A percentile compares a stretch with the other conserved stretches of the same genome.
Conservation (phyloP, 2,797 vertebrate species). For the Coendou prehensilis region DNA sequence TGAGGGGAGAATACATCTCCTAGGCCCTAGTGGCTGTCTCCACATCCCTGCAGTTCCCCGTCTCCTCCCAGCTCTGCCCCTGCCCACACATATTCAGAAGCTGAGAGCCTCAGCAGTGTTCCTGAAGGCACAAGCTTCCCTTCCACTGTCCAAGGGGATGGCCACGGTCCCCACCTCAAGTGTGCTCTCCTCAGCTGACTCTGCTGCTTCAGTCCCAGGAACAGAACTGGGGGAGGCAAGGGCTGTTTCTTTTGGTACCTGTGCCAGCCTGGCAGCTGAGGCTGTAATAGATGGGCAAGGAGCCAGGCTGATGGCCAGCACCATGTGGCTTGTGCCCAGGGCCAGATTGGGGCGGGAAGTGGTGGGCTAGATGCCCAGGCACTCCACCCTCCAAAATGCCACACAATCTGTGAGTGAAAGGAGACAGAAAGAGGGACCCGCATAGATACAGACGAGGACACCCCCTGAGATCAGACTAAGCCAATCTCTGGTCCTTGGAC, state of each 20-base stretch:
- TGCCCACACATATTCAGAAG: neutral
- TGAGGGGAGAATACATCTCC: neutral
- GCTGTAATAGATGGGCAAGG: constrained; percentile 82
- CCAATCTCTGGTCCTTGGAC: neutral
- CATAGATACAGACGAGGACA: constrained; percentile 36
- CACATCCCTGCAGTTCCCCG: neutral
- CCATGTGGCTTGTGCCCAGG: constrained; percentile 81
- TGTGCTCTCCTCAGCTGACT: constrained; percentile 13
- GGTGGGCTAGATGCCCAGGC: constrained; percentile 79
- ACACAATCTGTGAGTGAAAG: constrained; percentile 81
- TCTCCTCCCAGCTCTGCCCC: neutral
- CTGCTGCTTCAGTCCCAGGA: constrained; percentile 33
- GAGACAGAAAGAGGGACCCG: constrained; percentile 67
- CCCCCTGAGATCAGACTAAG: constrained; percentile 36
- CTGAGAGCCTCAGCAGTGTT: neutral
- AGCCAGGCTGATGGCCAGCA: constrained; percentile 81
- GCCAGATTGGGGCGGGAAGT: constrained; percentile 79
- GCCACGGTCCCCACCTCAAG: neutral
- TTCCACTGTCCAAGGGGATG: neutral
- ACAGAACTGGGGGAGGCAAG: constrained; percentile 67
- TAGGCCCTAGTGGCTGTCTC: neutral
- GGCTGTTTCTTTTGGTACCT: constrained; percentile 77
- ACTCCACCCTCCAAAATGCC: constrained; percentile 85
- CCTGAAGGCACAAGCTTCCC: neutral
- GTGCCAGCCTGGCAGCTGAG: constrained; percentile 85